Base-by-base conservation (phyloP, 2,888 invertebrate species). In the Blera fallax region DNA sequence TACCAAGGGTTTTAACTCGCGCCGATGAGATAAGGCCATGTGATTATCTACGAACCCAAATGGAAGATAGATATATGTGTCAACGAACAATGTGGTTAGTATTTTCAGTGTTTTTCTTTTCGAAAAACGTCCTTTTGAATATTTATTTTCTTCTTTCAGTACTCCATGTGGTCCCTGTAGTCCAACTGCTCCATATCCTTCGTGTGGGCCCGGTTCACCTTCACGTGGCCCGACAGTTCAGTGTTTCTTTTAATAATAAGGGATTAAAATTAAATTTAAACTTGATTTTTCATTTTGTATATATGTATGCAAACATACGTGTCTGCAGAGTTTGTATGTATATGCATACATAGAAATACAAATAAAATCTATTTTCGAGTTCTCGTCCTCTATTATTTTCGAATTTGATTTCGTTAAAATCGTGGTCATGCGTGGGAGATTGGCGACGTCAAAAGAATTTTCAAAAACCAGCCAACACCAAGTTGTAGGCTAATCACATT, bases 41-140 rank as follows among this genome's bases (percentile, higher is more conserved):
- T 67, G 90, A 90, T 85, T 70, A 87, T 72, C 76, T 90, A 50
- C 89, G 90, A n/a, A 88, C 88, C 3, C 76, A 88, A 11, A 87
- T 90, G 88, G 90, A 90, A 52, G 60, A 87, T 40, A 88, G 88
- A 6, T 90, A 90, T 62, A 67, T 88, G 69, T 83, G 81, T 88
- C 89, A 24, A 2, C 14, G 11, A 1, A 29, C 18, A 34, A 10
- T 16, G n/a, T 50, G 32, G 64, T 78, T 69, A 62, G 54, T 32
- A 45, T 32, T 11, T 24, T 3, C 2, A 2, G 2, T 43, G 10
- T 5, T 2, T n/a, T 21, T 10, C 8, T 2, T 40, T 32, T 11
- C 11, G 3, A 18, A 1, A 21, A 6, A 7, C 7, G 1, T 14
- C 21, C 5, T 60, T n/a, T n/a, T n/a, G n/a, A n/a, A 11, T 1